Evolutionary conservation across 2,113 vertebrate species (phyloP).

Genomic region (Taxidea taxus): DNA sequence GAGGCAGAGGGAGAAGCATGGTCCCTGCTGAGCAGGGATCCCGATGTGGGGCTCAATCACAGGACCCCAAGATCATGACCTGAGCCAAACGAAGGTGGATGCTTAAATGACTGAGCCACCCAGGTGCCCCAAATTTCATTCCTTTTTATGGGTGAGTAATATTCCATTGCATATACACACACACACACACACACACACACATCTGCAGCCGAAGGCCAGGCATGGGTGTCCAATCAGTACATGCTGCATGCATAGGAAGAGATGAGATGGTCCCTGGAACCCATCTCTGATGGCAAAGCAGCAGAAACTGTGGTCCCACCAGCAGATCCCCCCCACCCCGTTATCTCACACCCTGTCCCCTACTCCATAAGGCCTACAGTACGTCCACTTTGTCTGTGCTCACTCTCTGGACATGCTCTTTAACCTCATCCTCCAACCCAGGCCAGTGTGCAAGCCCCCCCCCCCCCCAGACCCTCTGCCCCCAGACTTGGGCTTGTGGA

Average conservation of each 20-base stretch:
- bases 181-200: too few relatives aligned
- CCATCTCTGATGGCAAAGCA: background rate
- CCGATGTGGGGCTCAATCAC: fast-evolving
- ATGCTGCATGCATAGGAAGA: too few relatives aligned
- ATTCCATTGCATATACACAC: too few relatives aligned
- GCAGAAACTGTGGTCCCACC: background rate
- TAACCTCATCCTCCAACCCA: background rate
- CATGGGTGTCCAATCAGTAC: too few relatives aligned
- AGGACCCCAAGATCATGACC: background rate
- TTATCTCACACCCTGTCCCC: background rate
- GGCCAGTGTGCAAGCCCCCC: background rate
- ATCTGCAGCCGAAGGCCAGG: background rate
- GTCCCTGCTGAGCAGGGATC: background rate
- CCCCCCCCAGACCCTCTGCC: background rate
- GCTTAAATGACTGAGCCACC: background rate
- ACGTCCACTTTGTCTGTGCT: background rate
- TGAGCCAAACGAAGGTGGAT: fast-evolving
- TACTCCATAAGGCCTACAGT: fast-evolving
- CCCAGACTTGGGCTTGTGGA: background rate
- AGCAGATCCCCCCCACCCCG: background rate
- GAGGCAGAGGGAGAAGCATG: background rate
- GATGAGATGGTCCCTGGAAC: background rate
- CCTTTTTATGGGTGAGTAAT: too few relatives aligned
- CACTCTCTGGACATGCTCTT: background rate
- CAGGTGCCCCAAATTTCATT: background rate